Percentiles rank a stretch among this genome's conserved stretches.
Evolutionary conservation across 2,888 invertebrate genomes (phyloP).

Genomic region (Eustalomyia histrio): DNA sequence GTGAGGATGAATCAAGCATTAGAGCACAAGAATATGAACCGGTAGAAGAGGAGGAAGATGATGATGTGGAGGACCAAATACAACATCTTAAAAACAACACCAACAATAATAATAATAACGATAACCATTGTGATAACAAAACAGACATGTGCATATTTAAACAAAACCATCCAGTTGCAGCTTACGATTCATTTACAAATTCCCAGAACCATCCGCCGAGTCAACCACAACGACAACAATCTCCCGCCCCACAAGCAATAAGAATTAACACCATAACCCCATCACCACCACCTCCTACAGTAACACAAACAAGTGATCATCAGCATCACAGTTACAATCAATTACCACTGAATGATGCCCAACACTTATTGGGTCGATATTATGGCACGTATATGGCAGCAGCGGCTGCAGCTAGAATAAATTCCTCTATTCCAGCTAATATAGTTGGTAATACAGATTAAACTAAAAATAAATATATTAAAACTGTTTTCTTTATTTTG

Average conservation of each 20-base stretch:
- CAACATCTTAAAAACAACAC: conserved; percentile 6
- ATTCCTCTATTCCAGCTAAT: conserved; percentile 35
- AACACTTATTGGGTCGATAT: conserved; percentile 76
- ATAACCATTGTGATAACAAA: neutral
- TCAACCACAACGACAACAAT: neutral
- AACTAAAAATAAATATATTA: conserved; percentile 27
- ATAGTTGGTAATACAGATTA: conserved; percentile 37
- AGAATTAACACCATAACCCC: neutral
- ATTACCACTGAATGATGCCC: conserved; percentile 70
- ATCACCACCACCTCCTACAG: conserved; percentile 15
- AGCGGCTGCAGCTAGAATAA: conserved; percentile 69
- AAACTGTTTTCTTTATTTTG: conserved; percentile 17
- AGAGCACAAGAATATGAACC: conserved; percentile 7
- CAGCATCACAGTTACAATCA: conserved; percentile 17
- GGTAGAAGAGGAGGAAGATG: conserved; percentile 22
- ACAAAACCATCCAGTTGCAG: neutral
- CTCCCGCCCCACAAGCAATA: neutral
- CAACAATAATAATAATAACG: conserved; percentile 20
- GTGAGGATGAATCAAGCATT: conserved; percentile 13
- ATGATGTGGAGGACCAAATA: conserved; percentile 25
- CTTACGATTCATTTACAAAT: neutral
- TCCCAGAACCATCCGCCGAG: neutral
- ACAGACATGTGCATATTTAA: conserved; percentile 15
- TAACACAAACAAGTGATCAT: conserved; percentile 39
- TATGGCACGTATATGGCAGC: conserved; percentile 79